Evolutionary conservation across 2,888 invertebrate species (phyloP).

Genomic region (Odontocolon sp.): DNA sequence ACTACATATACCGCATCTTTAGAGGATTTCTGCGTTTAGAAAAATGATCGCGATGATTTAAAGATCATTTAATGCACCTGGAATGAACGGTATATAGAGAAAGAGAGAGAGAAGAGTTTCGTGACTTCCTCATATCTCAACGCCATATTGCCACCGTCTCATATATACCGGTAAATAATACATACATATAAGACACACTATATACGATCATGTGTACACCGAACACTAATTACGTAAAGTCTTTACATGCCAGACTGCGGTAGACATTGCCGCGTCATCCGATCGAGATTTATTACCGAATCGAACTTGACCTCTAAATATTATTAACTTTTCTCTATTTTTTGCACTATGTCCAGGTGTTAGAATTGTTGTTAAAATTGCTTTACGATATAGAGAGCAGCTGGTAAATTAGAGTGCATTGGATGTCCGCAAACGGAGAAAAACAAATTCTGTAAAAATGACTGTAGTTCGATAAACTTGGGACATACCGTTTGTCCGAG

Average conservation of each 20-base stretch:
- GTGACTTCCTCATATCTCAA: slow-evolving; percentile 40
- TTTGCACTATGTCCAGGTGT: background rate
- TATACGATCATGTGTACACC: slow-evolving; percentile 19
- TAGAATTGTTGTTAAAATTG: background rate
- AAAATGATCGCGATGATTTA: slow-evolving; percentile 17
- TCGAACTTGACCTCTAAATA: slow-evolving; percentile 15
- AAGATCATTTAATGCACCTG: slow-evolving; percentile 7
- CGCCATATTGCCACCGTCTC: slow-evolving; percentile 10
- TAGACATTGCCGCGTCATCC: background rate
- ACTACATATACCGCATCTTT: background rate
- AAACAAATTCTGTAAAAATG: too few relatives aligned
- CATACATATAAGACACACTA: slow-evolving; percentile 6
- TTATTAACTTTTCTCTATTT: background rate
- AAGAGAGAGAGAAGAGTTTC: background rate
- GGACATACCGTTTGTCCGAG: too few relatives aligned
- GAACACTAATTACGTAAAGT: slow-evolving; percentile 33
- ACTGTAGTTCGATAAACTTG: too few relatives aligned
- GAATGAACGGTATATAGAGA: slow-evolving; percentile 3
- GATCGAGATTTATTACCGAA: slow-evolving; percentile 33
- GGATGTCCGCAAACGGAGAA: too few relatives aligned
- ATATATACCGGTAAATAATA: background rate
- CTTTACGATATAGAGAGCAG: too few relatives aligned
- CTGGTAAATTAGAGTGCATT: too few relatives aligned
- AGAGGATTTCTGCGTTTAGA: slow-evolving; percentile 1
- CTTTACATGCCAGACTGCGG: background rate